Percentiles rank a stretch among this genome's conserved stretches.
Conservation (phyloP, 1,140 invertebrate genomes). For the Meloidogyne exigua region DNA sequence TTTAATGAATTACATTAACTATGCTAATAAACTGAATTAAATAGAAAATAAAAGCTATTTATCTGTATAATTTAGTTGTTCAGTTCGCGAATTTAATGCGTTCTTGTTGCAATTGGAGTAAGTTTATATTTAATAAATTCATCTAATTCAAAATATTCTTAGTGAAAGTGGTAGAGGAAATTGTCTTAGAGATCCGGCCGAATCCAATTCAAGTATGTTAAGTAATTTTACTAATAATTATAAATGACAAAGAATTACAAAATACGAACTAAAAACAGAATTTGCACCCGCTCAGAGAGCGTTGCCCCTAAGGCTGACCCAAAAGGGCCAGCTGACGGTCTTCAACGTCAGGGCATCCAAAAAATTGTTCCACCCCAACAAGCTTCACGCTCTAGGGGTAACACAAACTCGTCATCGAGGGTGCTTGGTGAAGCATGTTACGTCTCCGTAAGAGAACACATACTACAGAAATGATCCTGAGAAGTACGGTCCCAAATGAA, state of each 20-base stretch:
- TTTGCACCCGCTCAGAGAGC: conserved; percentile 26
- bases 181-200: conserved; percentile 57
- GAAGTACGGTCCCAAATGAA: conserved; percentile 20
- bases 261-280: no score
- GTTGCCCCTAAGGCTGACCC: conserved; percentile 16
- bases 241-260: no score
- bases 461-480: conserved; percentile 33
- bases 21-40: no score
- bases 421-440: conserved; percentile 21
- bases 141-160: background rate
- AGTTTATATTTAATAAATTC: conserved; percentile 15
- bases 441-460: conserved; percentile 11
- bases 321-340: conserved; percentile 24
- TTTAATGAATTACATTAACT: no score
- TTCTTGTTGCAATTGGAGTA: conserved; percentile 62
- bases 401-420: conserved; percentile 23
- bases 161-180: conserved; percentile 63
- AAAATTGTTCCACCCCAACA: conserved; percentile 9
- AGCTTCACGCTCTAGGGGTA: conserved; percentile 25
- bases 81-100: conserved; percentile 61
- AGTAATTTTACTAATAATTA: no score
- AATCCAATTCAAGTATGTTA: conserved; percentile 28
- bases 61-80: background rate
- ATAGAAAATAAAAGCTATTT: no score
- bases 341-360: conserved; percentile 20